Evolutionary conservation across 2,888 invertebrate species (phyloP), one percentile per base, ranked within the genome.

Genomic region (Drosophila mercatorum): DNA sequence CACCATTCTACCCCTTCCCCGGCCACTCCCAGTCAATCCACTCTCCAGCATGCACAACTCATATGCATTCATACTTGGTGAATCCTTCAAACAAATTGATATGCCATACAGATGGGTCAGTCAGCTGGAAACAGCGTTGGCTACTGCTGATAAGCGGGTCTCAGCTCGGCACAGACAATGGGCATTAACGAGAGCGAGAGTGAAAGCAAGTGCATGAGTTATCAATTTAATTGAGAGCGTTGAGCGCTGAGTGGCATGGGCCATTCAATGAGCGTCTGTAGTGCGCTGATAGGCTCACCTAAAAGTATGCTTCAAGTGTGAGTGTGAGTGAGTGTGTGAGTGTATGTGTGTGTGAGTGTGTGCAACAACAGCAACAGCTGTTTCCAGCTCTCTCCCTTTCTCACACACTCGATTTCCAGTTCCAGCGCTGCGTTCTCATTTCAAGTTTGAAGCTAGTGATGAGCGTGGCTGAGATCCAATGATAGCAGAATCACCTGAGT

Each of bases 111-210:
- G 77, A 55, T 59, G 52, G 52, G 40, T 74, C 88, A 82, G 62
- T 85, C 77, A 66, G 47, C 55, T 88, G 83, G 83, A 83, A 83
- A 72, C 58, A 74, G 51, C 80, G 58, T 53, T 85, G 86, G 77
- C 76, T 72, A 67, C 64, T 56, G 62, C 65, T 53, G 86, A 88
- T 83, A 83, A 88, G 74, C 56, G 47, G 12, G 26, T 53, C 66
- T 51, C 65, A 40, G 57, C 46, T 55, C 10, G 34, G 34, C 26
- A 34, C 64, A 63, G 68, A 82, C 88, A 82, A 87, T 76, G 65
- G 65, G 60, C 44, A 65, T 84, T 68, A 75, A 72, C 47, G 55
- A 68, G 58, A 69, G 65, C 11, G 57, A 71, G 60, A 71, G 65
- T 62, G 64, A 34, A 83, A 75, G 65, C 61, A 58, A 73, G 61